Conservation (phyloP, 23 tunicate species). For the Styela plicata region DNA sequence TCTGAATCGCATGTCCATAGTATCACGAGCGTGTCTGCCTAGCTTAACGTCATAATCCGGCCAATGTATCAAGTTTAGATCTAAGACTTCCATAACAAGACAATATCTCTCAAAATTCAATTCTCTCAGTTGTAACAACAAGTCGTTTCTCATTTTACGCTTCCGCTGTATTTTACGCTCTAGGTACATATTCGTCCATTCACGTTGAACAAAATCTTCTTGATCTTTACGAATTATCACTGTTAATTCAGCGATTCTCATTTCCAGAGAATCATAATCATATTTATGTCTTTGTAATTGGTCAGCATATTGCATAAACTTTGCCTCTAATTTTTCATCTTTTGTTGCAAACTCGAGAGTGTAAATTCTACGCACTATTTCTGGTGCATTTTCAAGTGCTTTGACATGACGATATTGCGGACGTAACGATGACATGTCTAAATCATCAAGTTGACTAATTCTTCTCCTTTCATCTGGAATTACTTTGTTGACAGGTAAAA, state of each 20-base stretch:
- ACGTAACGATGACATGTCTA: not conserved
- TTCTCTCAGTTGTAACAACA: not conserved
- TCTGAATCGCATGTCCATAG: slow-evolving; percentile 8
- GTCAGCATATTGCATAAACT: slow-evolving; percentile 9
- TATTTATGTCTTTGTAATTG: not conserved
- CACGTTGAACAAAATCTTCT: not conserved
- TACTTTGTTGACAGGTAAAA: not conserved
- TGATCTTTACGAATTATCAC: slow-evolving; percentile 4
- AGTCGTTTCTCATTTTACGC: not conserved
- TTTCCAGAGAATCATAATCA: slow-evolving; percentile 15
- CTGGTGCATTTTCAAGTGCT: slow-evolving; percentile 10
- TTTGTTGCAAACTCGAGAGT: slow-evolving; percentile 6
- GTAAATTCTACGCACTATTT: slow-evolving; percentile 7
- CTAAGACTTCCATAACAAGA: slow-evolving; percentile 17
- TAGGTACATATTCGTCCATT: not conserved
- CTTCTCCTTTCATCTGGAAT: slow-evolving; percentile 20
- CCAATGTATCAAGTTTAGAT: not conserved
- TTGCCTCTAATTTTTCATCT: slow-evolving; percentile 6
- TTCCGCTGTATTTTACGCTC: not conserved
- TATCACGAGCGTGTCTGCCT: not conserved
- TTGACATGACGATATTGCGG: slow-evolving; percentile 17
- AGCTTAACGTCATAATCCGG: slow-evolving; percentile 17
- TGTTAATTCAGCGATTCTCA: slow-evolving; percentile 4
- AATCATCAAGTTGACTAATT: slow-evolving; percentile 3
- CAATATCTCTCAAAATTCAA: slow-evolving; percentile 12